A percentile compares a stretch with the other conserved stretches of the same genome.
Conservation (phyloP, 1,140 invertebrate species). For the Drosophila saltans region DNA sequence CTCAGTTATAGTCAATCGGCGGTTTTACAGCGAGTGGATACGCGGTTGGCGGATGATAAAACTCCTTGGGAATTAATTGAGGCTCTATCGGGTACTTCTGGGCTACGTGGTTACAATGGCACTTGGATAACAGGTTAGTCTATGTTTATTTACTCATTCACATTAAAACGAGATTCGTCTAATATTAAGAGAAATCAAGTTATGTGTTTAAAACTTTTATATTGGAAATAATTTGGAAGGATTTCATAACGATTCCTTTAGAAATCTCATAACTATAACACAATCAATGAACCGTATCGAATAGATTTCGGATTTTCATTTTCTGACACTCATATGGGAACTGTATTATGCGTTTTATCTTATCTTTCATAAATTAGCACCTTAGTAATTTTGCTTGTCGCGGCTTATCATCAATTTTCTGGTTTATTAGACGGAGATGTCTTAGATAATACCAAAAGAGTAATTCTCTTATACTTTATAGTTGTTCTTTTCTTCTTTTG, state of each 20-base stretch:
- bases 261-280: not conserved
- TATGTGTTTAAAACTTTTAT: too few species aligned
- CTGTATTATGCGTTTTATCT: constrained; percentile 34
- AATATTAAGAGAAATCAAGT: too few species aligned
- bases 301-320: constrained; percentile 4
- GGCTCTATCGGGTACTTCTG: constrained; percentile 58
- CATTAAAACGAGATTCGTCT: too few species aligned
- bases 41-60: constrained; percentile 27
- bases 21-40: constrained; percentile 20
- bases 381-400: constrained; percentile 14
- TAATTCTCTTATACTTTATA: not conserved
- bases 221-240: too few species aligned
- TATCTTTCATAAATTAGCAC: constrained; percentile 41
- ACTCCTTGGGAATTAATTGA: constrained; percentile 65
- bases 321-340: not conserved
- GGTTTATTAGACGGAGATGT: constrained; percentile 22
- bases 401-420: constrained; percentile 41
- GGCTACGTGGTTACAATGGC: constrained; percentile 68
- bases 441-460: constrained; percentile 8
- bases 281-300: constrained; percentile 21
- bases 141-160: not conserved
- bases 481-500: too few species aligned
- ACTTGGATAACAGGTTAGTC: constrained; percentile 80
- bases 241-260: too few species aligned
- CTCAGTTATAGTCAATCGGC: constrained; percentile 27